phyloP scores from a whole-genome alignment of 2,888 invertebrate genomes.

The Melanophora roralis region DNA sequence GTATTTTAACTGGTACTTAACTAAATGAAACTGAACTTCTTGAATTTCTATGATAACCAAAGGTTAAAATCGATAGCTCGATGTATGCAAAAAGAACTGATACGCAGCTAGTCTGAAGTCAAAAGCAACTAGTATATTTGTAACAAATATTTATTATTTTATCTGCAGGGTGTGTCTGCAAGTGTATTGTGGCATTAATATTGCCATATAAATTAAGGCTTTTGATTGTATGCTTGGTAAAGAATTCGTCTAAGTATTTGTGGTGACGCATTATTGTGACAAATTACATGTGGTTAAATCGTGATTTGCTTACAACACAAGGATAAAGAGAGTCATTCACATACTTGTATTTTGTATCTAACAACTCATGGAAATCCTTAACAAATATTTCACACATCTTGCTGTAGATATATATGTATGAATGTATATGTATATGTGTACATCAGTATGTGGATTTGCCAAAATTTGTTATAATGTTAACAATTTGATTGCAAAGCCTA shows the following conservation, averaged over 20 bases:
- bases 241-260: constrained; percentile 21
- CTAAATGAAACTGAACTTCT: too few species aligned
- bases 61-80: too few species aligned
- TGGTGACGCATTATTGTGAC: constrained; percentile 52
- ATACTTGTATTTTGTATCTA: not conserved
- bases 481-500: constrained; percentile 32
- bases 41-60: too few species aligned
- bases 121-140: too few species aligned
- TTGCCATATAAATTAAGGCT: constrained; percentile 15
- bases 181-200: not conserved
- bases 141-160: too few species aligned
- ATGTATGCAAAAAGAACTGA: too few species aligned
- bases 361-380: not conserved
- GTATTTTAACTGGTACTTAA: too few species aligned
- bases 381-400: not conserved
- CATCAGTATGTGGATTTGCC: too few species aligned
- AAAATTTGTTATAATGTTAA: constrained; percentile 15
- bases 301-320: constrained; percentile 49
- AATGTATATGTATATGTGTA: too few species aligned
- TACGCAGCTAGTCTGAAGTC: too few species aligned
- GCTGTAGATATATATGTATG: too few species aligned
- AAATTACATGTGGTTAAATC: constrained; percentile 56
- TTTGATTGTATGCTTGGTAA: constrained; percentile 7
- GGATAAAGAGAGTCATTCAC: not conserved
- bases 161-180: too few species aligned